Base-by-base conservation (phyloP, 2,888 invertebrate species). In the Trichopoda pennipes region DNA sequence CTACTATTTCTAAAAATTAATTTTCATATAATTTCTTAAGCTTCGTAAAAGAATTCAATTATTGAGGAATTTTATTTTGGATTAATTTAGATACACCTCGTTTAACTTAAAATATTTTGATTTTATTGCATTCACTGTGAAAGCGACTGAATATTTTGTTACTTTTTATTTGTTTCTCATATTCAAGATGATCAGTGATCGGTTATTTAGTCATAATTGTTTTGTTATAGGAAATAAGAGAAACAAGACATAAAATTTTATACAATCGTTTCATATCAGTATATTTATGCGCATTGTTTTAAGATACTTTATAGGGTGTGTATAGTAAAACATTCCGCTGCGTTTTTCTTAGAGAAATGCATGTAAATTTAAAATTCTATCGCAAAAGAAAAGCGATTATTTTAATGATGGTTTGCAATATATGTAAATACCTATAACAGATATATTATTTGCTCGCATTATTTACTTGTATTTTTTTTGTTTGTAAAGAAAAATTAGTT, bases 401-500 rank as follows among this genome's bases (percentile, higher is more conserved):
- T 73, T 73, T 77, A 81, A 81, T 81, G 81, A 81, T 68, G 58
- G 68, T 68, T 70, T 64, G 58, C 56, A 28, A 75, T 4, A 28
- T n/a, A n/a, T n/a, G n/a, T n/a, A n/a, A n/a, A n/a, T n/a, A n/a
- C n/a, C n/a, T n/a, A n/a, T n/a, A n/a, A n/a, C n/a, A n/a, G n/a
- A n/a, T n/a, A n/a, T n/a, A 63, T 49, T 38, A 21, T 53, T 61
- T 16, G 42, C 1, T n/a, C 1, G 8, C 1, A 1, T 49, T 49
- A 4, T 49, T 28, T 4, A 6, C 6, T 28, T 28, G n/a, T n/a
- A n/a, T n/a, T 49, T 49, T 55, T 68, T n/a, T 1, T 38, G 19
- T 42, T 61, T 61, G 6, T 49, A 35, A n/a, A n/a, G 28, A 44
- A 28, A 6, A 68, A 53, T 63, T 21, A 28, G 17, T 38, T 55